Conservation (phyloP, 2,888 invertebrate species). For the Xestia xanthographa region DNA sequence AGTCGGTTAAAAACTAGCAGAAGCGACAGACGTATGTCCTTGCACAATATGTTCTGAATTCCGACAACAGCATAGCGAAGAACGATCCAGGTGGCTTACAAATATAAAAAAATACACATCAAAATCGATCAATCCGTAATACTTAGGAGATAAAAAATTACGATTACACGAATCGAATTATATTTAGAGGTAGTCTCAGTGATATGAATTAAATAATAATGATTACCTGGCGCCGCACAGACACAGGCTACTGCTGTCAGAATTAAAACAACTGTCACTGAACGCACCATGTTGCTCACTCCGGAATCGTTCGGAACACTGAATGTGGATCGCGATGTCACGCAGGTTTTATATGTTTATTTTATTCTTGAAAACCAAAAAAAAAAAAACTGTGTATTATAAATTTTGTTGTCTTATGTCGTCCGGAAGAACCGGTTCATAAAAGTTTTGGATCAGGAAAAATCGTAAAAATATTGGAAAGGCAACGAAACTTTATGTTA, state of each 20-base stretch:
- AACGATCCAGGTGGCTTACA: background rate
- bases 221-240: slow-evolving; percentile 28
- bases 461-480: too few relatives aligned
- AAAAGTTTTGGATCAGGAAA: background rate
- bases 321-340: background rate
- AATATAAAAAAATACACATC: background rate
- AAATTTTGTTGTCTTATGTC: background rate
- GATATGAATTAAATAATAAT: background rate
- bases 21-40: background rate
- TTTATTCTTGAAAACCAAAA: background rate
- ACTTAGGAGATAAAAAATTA: background rate
- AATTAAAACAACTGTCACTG: slow-evolving; percentile 21
- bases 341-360: background rate
- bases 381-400: background rate
- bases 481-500: background rate
- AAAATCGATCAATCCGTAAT: background rate
- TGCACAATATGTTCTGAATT: background rate
- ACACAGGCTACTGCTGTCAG: slow-evolving; percentile 5
- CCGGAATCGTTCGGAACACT: slow-evolving; percentile 16
- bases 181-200: background rate
- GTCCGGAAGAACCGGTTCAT: background rate
- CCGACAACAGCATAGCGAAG: background rate
- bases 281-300: slow-evolving; percentile 36
- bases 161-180: too few relatives aligned
- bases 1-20: background rate